phyloP scores from a whole-genome alignment of 1,140 invertebrate genomes.

The Acromyrmex echinatior region DNA sequence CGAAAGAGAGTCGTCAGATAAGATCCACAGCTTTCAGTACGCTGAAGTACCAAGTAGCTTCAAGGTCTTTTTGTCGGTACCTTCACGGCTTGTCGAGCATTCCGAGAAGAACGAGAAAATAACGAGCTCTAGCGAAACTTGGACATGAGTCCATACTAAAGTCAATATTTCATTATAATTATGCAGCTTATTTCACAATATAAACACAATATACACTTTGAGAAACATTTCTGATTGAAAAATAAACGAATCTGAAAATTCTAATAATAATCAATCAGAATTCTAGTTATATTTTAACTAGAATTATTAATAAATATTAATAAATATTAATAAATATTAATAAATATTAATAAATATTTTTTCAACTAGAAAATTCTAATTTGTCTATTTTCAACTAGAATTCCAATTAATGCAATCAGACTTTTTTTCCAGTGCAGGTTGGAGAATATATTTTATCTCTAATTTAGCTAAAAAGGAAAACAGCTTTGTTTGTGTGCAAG shows the following conservation, averaged over 20 bases:
- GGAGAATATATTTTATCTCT: background rate
- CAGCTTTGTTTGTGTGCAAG: too few species aligned
- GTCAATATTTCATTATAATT: conserved; percentile 36
- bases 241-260: too few species aligned
- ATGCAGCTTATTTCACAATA: background rate
- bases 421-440: background rate
- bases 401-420: too few species aligned
- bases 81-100: conserved; percentile 69
- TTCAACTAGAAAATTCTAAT: too few species aligned
- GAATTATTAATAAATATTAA: too few species aligned
- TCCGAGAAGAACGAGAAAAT: conserved; percentile 72
- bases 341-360: too few species aligned
- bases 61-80: conserved; percentile 66
- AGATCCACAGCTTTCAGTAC: conserved; percentile 45
- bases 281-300: too few species aligned
- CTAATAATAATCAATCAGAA: too few species aligned
- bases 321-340: too few species aligned
- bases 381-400: too few species aligned
- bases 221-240: too few species aligned
- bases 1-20: conserved; percentile 33
- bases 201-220: too few species aligned
- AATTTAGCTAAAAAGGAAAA: background rate
- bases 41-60: conserved; percentile 45
- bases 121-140: conserved; percentile 42
- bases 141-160: conserved; percentile 51